Conservation (phyloP, 2,113 vertebrate species). For the Bungarus multicinctus region DNA sequence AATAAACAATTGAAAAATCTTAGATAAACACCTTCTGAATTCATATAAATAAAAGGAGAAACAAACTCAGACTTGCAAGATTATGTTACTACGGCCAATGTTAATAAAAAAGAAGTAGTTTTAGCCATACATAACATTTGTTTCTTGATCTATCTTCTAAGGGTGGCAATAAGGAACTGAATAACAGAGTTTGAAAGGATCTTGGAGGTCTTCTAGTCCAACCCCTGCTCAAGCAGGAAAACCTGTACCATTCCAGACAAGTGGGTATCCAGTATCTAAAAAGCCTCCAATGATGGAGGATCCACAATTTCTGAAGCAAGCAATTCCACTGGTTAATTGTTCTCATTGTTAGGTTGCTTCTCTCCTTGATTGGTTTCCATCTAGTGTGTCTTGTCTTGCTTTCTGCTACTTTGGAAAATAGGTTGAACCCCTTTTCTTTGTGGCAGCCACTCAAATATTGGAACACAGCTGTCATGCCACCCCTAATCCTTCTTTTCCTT, state of each 20-base stretch:
- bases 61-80: not conserved
- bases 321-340: not conserved
- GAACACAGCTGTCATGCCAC: not conserved
- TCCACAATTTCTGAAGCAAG: not conserved
- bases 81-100: not conserved
- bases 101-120: not conserved
- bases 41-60: not conserved
- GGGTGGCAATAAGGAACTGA: not conserved
- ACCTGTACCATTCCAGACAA: not conserved
- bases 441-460: not conserved
- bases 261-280: not conserved
- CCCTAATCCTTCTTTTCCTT: not conserved
- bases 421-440: not conserved
- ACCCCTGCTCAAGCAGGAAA: not conserved
- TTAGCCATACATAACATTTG: not conserved
- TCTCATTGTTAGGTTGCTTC: not conserved
- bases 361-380: not conserved
- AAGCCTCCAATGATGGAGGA: not conserved
- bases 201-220: not conserved
- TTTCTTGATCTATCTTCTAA: not conserved
- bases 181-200: not conserved
- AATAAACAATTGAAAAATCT: not conserved
- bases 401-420: not conserved
- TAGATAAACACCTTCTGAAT: not conserved
- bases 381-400: not conserved